Base-by-base conservation (phyloP, 2,113 vertebrate species). In the Bufo bufo region DNA sequence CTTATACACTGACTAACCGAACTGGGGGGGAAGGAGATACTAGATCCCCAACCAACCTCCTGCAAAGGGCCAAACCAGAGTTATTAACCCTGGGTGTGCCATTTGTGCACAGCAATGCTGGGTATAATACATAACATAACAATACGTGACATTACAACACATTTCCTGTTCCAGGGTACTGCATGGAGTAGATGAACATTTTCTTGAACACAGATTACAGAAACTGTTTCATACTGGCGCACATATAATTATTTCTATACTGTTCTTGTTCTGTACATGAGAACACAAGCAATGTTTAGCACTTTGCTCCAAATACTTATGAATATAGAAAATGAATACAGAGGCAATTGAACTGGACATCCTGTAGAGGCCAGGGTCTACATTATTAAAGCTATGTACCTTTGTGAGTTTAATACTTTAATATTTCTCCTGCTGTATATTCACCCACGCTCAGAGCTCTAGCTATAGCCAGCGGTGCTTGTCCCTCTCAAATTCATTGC, bases 391-490 rank as follows among this genome's bases (percentile, higher is more conserved):
- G 77, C 50, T 6, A 6, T 56, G 77, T 23, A 78, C 77, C 77
- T 77, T n/a, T 77, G 74, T 78, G 77, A 56, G 77, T 78, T 13
- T 78, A 54, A 54, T 78, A 78, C 50, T 78, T 52, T n/a, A 78
- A 80, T 58, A 80, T 80, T 58, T 80, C 77, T 58, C 12, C 20
- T 43, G n/a, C 52, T 56, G 47, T 19, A 20, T 82, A 65, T 49
- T 66, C 80, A 65, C 59, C 80, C 80, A 66, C 10, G 61, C 81
- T 80, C 49, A 56, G 52, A 54, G 50, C 23, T 78, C n/a, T 16
- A 14, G 13, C 52, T 50, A 66, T 6, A 50, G 45, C 49, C 20
- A 16, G 81, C 81, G 11, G 45, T 49, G 61, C 47, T 66, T 83
- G 61, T 83, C 45, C 58, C 45, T 61, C 81, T 66, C 58, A 43